Percentiles rank a stretch among this genome's conserved stretches.
Conservation (phyloP, 2,113 vertebrate genomes). For the Hypanus sabinus region DNA sequence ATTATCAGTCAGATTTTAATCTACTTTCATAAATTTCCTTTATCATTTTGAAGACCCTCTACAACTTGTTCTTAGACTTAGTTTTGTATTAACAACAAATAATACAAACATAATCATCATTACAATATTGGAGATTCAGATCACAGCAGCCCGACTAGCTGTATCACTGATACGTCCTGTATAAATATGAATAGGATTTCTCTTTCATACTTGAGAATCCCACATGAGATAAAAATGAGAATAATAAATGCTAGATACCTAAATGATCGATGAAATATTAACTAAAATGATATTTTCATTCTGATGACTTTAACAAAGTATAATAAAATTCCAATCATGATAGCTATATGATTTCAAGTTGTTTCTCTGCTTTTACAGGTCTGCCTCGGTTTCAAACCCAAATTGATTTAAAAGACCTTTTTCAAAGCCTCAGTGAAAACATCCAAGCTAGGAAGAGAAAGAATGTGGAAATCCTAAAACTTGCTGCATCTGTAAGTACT, state of each 20-base stretch:
- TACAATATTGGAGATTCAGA: too few relatives aligned
- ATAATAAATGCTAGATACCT: not conserved
- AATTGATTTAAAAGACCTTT: conserved; percentile 82
- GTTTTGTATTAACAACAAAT: too few relatives aligned
- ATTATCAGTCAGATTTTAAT: too few relatives aligned
- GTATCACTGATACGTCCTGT: too few relatives aligned
- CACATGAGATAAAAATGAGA: not conserved
- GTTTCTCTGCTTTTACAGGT: conserved; percentile 53
- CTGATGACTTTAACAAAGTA: not conserved
- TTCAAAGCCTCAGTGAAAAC: conserved; percentile 91
- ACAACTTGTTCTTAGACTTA: too few relatives aligned
- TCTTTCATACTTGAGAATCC: not conserved
- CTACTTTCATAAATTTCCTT: too few relatives aligned
- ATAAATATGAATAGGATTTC: too few relatives aligned
- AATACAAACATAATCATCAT: too few relatives aligned
- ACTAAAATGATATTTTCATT: not conserved
- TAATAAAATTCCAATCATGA: not conserved
- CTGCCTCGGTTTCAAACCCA: conserved; percentile 86
- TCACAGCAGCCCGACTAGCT: too few relatives aligned
- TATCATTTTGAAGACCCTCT: too few relatives aligned
- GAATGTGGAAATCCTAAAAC: conserved; percentile 95
- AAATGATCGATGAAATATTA: not conserved
- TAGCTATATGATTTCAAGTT: not conserved
- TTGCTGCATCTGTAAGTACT: conserved; percentile 78
- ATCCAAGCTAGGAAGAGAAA: conserved; percentile 90